Evolutionary conservation across 2,113 vertebrate species (phyloP), one percentile per base, ranked within the genome.

Genomic region (Pycnonotus jocosus): DNA sequence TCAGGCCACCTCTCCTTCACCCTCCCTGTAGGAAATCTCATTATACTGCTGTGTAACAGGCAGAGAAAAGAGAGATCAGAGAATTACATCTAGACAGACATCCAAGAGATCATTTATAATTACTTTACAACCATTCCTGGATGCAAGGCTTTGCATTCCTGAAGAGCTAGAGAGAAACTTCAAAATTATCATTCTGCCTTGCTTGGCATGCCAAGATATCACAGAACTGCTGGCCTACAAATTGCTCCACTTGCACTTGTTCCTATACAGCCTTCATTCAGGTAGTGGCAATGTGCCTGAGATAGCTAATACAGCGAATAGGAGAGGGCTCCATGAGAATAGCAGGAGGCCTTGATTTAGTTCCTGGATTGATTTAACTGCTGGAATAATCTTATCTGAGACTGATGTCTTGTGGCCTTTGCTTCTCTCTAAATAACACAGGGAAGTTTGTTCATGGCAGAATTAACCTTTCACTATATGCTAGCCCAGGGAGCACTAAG

Each of bases 301-400:
- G 64, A n/a, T 1, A 76, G 62, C 40, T 64, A 64, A 56, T 53
- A 53, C 16, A 80, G 62, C 3, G 1, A 60, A 15, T 2, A 5
- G 33, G 40, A 79, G 35, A 35, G 42, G 22, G 22, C 35, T 81
- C 56, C 37, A 6, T 6, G 9, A 60, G 18, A 24, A 5, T 11
- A 72, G 54, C 11, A 62, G 47, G 61, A 74, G 15, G 18, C 60
- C 60, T 84, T 51, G 62, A 33, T 72, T 83, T 83, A 83, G 54
- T 81, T 88, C 54, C 80, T 35, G 50, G 62, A 79, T 91, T 90
- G 47, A 72, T 86, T 80, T 71, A 83, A 86, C 72, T 78, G n/a
- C 40, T 68, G 84, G 30, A 76, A 35, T 79, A 91, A 91, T 81
- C 60, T 86, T 87, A 91, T 15, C 44, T 37, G n/a, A 92, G 20